Base-by-base conservation (phyloP, 2,797 vertebrate species). In the Eutrigla gurnardus region DNA sequence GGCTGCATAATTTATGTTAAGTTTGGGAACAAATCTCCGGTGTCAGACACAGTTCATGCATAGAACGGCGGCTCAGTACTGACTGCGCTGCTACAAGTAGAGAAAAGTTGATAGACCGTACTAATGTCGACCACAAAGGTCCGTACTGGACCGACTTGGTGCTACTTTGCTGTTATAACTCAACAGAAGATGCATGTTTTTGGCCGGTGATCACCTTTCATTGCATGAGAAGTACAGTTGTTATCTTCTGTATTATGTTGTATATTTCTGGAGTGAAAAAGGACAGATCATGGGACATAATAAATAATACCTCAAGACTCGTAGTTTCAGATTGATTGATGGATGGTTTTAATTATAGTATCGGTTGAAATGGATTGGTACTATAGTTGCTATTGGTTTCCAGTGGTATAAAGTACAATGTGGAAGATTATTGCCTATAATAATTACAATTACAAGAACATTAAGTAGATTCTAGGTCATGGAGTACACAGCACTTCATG, bases 1-100 rank as follows among this genome's bases (percentile, higher is more conserved):
- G 88, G 89, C 86, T 87, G 94, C 88, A 94, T 94, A 94, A 93
- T 93, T 93, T 93, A 93, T 93, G 93, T 88, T 88, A 90, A 93
- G 84, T 87, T 86, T 25, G 25, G 25, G 25, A 77, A 90, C 7
- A 92, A 92, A 91, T 88, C 86, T 82, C 82, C 80, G 87, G 91
- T 93, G 93, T 93, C 88, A 92, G 88, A 84, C 85, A 86, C 85
- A 92, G 93, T 93, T 93, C 92, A 92, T 91, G 88, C 91, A 86
- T 78, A 76, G 76, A 83, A 73, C 75, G 71, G 25, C 39, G 62
- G 78, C 73, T 84, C 75, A 75, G 73, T 64, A 77, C 46, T 72
- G 81, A 86, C 70, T 78, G 81, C 14, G 5, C 18, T 36, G 77
- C 78, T 78, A 84, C 52, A 62, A 77, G 67, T 73, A 25, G 25